Conservation (phyloP, 2,113 vertebrate species). For the Chaetodon auriga region DNA sequence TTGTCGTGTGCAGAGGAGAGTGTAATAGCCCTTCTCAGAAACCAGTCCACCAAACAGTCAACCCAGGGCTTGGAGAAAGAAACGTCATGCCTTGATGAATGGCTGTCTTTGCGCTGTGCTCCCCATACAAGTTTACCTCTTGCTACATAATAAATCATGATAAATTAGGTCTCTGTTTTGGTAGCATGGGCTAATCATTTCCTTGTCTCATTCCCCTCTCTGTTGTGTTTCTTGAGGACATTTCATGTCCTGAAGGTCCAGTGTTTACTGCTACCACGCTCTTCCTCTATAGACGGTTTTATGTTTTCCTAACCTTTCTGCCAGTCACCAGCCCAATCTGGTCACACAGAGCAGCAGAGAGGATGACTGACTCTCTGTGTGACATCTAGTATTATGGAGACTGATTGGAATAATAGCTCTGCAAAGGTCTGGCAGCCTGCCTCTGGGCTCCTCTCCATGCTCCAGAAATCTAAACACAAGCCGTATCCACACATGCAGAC, state of each 20-base stretch:
- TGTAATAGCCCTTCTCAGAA: constrained; percentile 72
- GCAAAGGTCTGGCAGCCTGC: constrained; percentile 42
- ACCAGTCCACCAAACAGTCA: constrained; percentile 54
- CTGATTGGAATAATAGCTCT: constrained; percentile 68
- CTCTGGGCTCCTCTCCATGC: constrained; percentile 13
- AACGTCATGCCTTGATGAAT: constrained; percentile 78
- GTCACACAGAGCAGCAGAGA: constrained; percentile 19
- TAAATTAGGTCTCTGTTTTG: constrained; percentile 66
- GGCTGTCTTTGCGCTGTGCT: constrained; percentile 71
- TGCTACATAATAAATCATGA: constrained; percentile 75
- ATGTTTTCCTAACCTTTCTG: constrained; percentile 45
- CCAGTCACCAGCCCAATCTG: constrained; percentile 30
- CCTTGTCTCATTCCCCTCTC: constrained; percentile 47
- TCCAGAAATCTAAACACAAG: constrained; percentile 32
- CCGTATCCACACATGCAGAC: constrained; percentile 1
- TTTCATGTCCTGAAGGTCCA: constrained; percentile 66
- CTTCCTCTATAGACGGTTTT: constrained; percentile 31
- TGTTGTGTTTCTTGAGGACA: constrained; percentile 21
- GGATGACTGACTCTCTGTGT: constrained; percentile 50
- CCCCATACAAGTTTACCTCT: constrained; percentile 64
- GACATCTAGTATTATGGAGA: constrained; percentile 57
- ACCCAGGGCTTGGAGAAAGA: constrained; percentile 60
- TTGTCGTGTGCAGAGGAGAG: constrained; percentile 58
- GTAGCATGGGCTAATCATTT: constrained; percentile 76
- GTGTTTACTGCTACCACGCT: constrained; percentile 5